phyloP scores from a whole-genome alignment of 1,140 invertebrate genomes.

The Bombus soroeensis region DNA sequence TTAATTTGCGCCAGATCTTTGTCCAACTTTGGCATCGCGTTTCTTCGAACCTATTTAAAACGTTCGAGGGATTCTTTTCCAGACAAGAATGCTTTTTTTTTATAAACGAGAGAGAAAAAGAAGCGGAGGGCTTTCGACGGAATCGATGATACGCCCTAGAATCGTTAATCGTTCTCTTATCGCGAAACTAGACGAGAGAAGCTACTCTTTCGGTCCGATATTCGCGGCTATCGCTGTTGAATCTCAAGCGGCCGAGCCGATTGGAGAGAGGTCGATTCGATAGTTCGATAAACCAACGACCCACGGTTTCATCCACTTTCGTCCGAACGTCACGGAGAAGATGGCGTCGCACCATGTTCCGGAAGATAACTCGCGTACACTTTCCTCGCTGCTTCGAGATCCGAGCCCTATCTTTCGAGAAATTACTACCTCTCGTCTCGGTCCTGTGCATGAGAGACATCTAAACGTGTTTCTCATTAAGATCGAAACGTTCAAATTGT shows the following conservation, averaged over 20 bases:
- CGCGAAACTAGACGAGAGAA: not conserved
- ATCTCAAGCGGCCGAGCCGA: not conserved
- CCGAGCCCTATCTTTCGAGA: not conserved
- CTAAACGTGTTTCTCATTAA: not conserved
- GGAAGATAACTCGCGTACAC: not conserved
- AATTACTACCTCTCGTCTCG: not conserved
- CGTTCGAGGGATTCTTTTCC: not conserved
- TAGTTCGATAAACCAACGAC: slow-evolving; percentile 4
- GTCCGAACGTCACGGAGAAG: not conserved
- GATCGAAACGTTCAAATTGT: no score
- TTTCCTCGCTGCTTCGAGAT: not conserved
- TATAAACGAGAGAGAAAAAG: no score
- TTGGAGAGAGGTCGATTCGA: slow-evolving; percentile 13
- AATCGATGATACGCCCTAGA: not conserved
- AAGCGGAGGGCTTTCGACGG: not conserved
- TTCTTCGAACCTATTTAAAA: not conserved
- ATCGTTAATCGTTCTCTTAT: slow-evolving; percentile 21
- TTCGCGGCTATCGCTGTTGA: not conserved
- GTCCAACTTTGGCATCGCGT: not conserved
- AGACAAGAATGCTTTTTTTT: not conserved
- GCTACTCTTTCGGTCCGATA: not conserved
- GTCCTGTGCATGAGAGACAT: not conserved
- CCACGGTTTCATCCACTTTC: not conserved
- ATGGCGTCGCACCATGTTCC: not conserved
- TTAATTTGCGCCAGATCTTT: not conserved